Conservation (phyloP, 2,797 vertebrate species). For the Uromys caudimaculatus region DNA sequence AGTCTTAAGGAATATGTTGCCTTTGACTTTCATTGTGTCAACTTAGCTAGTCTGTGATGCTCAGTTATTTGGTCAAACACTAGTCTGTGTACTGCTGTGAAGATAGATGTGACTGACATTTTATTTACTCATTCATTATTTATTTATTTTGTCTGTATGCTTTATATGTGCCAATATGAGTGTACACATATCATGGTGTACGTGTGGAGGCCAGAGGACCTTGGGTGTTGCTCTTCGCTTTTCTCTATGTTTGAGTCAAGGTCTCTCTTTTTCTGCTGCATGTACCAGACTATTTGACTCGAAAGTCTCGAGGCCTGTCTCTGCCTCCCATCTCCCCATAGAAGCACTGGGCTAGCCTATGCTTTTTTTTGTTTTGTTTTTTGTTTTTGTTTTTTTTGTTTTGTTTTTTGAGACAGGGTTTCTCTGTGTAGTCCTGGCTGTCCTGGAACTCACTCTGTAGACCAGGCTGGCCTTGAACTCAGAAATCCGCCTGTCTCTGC, state of each 20-base stretch:
- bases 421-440: too few relatives aligned
- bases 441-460: too few relatives aligned
- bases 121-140: background rate
- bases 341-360: background rate
- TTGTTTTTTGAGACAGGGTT: too few relatives aligned
- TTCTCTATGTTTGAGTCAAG: background rate
- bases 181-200: background rate
- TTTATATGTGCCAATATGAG: background rate
- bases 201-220: background rate
- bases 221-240: background rate
- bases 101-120: background rate
- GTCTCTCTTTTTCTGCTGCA: background rate
- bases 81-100: background rate
- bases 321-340: background rate
- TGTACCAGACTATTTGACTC: background rate
- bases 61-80: background rate
- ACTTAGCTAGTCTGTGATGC: background rate
- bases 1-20: background rate
- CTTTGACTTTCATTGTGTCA: background rate
- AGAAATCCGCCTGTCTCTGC: too few relatives aligned
- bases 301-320: too few relatives aligned
- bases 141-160: background rate
- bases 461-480: too few relatives aligned
- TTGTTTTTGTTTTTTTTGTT: too few relatives aligned
- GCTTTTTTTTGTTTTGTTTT: too few relatives aligned